Percentiles rank a stretch among this genome's conserved stretches.
These are phyloP conservation scores for Xanthia icteritia DNA, from an alignment of 2,888 invertebrate species.

Conservation along the genomic window DNA sequence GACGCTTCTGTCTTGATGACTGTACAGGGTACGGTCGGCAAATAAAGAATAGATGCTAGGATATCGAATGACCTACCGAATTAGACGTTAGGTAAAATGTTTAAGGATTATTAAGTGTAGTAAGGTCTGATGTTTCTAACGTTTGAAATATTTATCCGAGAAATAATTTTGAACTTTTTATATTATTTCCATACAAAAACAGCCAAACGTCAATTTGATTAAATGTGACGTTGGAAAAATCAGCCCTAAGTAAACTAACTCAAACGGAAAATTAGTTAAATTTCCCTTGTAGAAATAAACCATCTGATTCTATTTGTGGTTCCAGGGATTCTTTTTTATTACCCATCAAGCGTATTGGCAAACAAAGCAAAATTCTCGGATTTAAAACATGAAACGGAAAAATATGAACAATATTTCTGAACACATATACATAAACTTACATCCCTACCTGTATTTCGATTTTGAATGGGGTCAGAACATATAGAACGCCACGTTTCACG, in stretches of 20 bases:
- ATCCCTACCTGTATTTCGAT: not conserved
- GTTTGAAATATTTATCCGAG: not conserved
- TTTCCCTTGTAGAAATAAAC: not conserved
- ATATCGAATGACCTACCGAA: slow-evolving; percentile 36
- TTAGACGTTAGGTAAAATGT: not conserved
- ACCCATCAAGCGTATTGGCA: not conserved
- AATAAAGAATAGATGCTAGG: slow-evolving; percentile 23
- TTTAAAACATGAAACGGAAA: not conserved
- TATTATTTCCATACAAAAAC: not conserved
- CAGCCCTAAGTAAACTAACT: not conserved
- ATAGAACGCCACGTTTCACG: not conserved
- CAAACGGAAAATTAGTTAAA: not conserved
- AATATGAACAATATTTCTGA: not conserved
- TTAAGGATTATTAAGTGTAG: not conserved
- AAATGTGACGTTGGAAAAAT: not conserved
- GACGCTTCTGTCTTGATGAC: slow-evolving; percentile 61
- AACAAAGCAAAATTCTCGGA: not conserved
- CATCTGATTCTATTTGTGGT: not conserved
- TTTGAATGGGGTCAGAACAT: not conserved
- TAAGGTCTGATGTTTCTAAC: not conserved
- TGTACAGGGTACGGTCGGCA: slow-evolving; percentile 56
- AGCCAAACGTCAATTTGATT: not conserved
- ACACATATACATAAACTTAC: not conserved
- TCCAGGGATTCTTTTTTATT: not conserved
- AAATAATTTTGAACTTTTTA: not conserved